Conservation (phyloP, 2,888 invertebrate genomes). For the Leucoma salicis region DNA sequence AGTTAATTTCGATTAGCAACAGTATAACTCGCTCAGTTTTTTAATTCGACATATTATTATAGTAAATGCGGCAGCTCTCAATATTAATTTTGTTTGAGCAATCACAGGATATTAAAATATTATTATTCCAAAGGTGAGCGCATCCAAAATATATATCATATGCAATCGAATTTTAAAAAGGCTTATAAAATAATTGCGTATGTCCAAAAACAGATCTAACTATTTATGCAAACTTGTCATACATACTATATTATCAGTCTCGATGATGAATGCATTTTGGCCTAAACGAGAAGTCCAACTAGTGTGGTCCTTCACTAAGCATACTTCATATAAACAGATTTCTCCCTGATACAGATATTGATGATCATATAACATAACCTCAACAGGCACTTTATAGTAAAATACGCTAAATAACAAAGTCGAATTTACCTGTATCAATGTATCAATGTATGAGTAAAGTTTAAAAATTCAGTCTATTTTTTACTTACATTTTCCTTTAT, state of each 20-base stretch:
- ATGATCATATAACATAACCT: conserved; percentile 33
- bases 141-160: conserved; percentile 73
- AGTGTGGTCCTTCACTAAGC: conserved; percentile 54
- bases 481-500: conserved; percentile 56
- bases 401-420: conserved; percentile 53
- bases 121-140: conserved; percentile 75
- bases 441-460: conserved; percentile 71
- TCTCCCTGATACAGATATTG: conserved; percentile 67
- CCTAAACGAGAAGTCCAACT: conserved; percentile 75
- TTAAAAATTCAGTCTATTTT: conserved; percentile 75
- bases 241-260: conserved; percentile 79
- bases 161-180: conserved; percentile 67
- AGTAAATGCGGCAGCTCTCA: conserved; percentile 72
- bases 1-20: conserved; percentile 63
- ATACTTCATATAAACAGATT: conserved; percentile 48
- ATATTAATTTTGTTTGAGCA: conserved; percentile 77
- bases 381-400: conserved; percentile 52
- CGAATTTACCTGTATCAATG: conserved; percentile 74
- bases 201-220: conserved; percentile 75
- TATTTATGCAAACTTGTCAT: conserved; percentile 66
- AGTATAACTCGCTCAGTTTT: conserved; percentile 66
- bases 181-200: conserved; percentile 69
- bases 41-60: conserved; percentile 69
- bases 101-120: conserved; percentile 67
- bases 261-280: conserved; percentile 78